Percentiles rank a stretch among this genome's conserved stretches.
Evolutionary conservation across 2,113 vertebrate species (phyloP).

Genomic region (Macrotis lagotis): DNA sequence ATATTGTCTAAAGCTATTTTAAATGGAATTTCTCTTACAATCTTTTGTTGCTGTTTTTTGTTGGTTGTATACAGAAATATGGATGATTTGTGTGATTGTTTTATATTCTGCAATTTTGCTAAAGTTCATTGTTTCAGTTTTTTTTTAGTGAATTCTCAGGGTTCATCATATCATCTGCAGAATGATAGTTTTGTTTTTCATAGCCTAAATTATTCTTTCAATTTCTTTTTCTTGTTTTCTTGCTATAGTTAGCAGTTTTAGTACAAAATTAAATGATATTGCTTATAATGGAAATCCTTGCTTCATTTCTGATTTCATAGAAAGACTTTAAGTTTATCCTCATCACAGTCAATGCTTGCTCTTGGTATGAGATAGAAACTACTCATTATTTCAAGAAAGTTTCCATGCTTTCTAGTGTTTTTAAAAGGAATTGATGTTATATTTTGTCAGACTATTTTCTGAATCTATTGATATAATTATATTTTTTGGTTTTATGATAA

Average conservation of each 20-base stretch:
- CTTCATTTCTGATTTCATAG: not conserved
- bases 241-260: not conserved
- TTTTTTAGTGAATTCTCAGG: not conserved
- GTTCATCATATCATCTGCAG: not conserved
- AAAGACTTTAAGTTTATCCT: not conserved
- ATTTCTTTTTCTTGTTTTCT: not conserved
- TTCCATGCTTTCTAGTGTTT: not conserved
- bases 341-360: not conserved
- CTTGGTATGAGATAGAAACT: not conserved
- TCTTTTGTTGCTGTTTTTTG: not conserved
- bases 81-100: not conserved
- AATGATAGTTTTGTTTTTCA: not conserved
- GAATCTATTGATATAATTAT: not conserved
- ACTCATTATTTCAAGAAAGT: not conserved
- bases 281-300: not conserved
- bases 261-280: not conserved
- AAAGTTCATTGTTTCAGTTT: not conserved
- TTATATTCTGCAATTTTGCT: not conserved
- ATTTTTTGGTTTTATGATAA: not conserved
- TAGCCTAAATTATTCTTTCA: not conserved
- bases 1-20: not conserved
- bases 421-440: not conserved
- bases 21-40: not conserved
- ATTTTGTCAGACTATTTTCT: not conserved
- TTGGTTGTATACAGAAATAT: not conserved